Percentiles rank a stretch among this genome's conserved stretches.
These are phyloP conservation scores for Cossypha dichroa DNA, from an alignment of 2,797 vertebrate genomes.

Conservation along the genomic window DNA sequence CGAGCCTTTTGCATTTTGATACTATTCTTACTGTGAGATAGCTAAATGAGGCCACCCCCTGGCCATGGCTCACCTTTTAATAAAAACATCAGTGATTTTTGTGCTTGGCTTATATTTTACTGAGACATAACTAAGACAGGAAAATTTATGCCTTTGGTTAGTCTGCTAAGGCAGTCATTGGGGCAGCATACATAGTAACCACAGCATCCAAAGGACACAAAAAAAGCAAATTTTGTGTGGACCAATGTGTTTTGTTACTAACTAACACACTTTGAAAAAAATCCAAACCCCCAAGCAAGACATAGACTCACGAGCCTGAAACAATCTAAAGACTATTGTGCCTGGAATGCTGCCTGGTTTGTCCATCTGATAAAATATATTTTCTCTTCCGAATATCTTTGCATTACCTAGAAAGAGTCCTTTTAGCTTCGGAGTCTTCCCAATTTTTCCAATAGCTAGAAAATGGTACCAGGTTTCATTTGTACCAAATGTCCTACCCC, in stretches of 20 bases:
- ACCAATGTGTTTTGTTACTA: not conserved
- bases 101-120: not conserved
- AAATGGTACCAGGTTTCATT: not conserved
- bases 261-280: not conserved
- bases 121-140: not conserved
- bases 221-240: not conserved
- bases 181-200: not conserved
- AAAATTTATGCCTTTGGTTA: not conserved
- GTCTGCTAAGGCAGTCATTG: not conserved
- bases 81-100: not conserved
- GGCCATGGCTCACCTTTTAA: not conserved
- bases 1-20: not conserved
- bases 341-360: not conserved
- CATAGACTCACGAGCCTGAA: not conserved
- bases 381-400: not conserved
- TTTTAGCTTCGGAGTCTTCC: not conserved
- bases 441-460: not conserved
- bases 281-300: not conserved
- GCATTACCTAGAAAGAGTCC: not conserved
- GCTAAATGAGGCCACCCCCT: conserved; percentile 11
- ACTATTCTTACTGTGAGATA: not conserved
- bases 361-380: not conserved
- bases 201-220: not conserved
- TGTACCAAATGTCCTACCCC: not conserved
- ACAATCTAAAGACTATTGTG: not conserved